Evolutionary conservation across 2,888 invertebrate genomes (phyloP).

Genomic region (Anthrax anthrax): DNA sequence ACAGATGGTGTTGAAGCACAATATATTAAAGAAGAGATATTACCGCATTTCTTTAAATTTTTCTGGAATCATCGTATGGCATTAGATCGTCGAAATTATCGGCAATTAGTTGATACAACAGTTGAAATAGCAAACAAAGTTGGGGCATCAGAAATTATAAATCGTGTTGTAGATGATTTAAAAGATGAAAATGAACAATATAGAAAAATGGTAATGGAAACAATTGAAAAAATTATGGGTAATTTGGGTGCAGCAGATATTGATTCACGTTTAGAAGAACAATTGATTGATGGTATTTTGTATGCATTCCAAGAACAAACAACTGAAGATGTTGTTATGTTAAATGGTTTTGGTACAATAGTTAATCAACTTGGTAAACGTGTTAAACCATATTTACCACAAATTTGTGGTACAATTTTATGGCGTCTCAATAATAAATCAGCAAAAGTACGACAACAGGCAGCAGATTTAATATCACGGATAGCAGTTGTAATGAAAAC

Average conservation of each 20-base stretch:
- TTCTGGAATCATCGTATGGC: slow-evolving; percentile 99
- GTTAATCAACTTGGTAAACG: slow-evolving; percentile 95
- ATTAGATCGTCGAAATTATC: slow-evolving; percentile 90
- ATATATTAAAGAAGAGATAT: slow-evolving; percentile 97
- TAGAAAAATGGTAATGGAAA: slow-evolving; percentile 99
- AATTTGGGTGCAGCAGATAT: slow-evolving; percentile 97
- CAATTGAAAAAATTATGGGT: slow-evolving; percentile 96
- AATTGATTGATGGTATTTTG: slow-evolving; percentile 95
- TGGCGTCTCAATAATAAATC: slow-evolving; percentile 99
- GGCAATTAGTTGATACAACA: slow-evolving; percentile 96
- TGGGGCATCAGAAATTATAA: slow-evolving; percentile 98
- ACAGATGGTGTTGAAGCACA: slow-evolving; percentile 99
- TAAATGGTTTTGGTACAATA: slow-evolving; percentile 98
- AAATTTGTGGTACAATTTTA: slow-evolving; percentile 98
- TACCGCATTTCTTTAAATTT: slow-evolving; percentile 96
- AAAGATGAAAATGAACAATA: slow-evolving; percentile 99
- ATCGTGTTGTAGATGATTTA: slow-evolving; percentile 94
- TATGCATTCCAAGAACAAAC: slow-evolving; percentile 99
- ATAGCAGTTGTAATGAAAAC: slow-evolving; percentile 99
- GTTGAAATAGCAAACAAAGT: slow-evolving; percentile 99
- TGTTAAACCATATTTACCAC: slow-evolving; percentile 96
- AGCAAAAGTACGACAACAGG: slow-evolving; percentile 97
- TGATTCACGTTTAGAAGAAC: slow-evolving; percentile 94
- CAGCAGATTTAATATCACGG: slow-evolving; percentile 95
- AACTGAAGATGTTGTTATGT: slow-evolving; percentile 98